Percentiles rank a stretch among this genome's conserved stretches.
Evolutionary conservation across 37 sponge, comb jelly and placozoan genomes (phyloP).

Genomic region (Spongilla lacustris): DNA sequence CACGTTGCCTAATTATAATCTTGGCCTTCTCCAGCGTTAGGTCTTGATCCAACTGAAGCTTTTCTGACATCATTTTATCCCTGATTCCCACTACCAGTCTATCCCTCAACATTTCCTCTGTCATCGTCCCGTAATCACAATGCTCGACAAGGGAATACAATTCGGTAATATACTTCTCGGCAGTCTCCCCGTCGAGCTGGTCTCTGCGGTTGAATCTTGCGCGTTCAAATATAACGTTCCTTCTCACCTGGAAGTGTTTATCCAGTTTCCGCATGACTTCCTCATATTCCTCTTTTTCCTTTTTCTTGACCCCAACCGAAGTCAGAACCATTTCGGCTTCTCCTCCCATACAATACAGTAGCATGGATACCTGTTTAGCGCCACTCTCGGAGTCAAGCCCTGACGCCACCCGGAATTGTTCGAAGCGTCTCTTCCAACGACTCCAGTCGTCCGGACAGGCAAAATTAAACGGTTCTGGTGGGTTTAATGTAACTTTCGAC

Average conservation of each 20-base stretch:
- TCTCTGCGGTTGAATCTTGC: conserved; percentile 10
- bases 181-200: conserved; percentile 4
- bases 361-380: not conserved
- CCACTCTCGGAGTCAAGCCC: conserved; percentile 5
- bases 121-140: conserved; percentile 14
- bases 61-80: conserved; percentile 2
- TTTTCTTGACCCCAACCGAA: not conserved
- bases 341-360: conserved; percentile 25
- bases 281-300: not conserved
- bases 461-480: conserved; percentile 16
- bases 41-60: conserved; percentile 17
- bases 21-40: conserved; percentile 18
- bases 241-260: not conserved
- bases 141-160: conserved; percentile 14
- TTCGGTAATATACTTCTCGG: conserved; percentile 12
- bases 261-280: conserved; percentile 7
- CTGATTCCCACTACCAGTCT: conserved; percentile 18
- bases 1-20: not conserved
- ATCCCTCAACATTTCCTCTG: conserved; percentile 19
- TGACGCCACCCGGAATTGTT: conserved; percentile 18
- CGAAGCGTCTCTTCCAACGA: conserved; percentile 12
- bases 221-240: conserved; percentile 5
- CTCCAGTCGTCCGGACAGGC: conserved; percentile 19
- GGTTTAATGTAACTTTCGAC: conserved; percentile 8
- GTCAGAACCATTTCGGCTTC: conserved; percentile 24